phyloP scores from a whole-genome alignment of 2,888 invertebrate genomes.

The Helobdella robusta region DNA sequence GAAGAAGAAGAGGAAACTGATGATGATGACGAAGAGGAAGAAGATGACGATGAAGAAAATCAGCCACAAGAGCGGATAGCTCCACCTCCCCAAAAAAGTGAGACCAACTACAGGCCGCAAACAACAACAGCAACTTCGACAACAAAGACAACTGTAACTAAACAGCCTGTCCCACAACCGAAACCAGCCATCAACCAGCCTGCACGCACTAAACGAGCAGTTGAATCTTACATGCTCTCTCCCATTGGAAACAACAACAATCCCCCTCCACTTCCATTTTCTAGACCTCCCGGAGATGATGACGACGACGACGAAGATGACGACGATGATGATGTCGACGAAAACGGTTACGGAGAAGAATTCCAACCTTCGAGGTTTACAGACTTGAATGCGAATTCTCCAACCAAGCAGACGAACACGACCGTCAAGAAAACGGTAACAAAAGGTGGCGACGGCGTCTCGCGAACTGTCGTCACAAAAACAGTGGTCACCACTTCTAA shows the following conservation, averaged over 20 bases:
- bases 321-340: slow-evolving; percentile 6
- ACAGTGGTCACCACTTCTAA: slow-evolving; percentile 17
- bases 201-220: not conserved
- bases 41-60: slow-evolving; percentile 20
- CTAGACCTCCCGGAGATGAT: slow-evolving; percentile 16
- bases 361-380: slow-evolving; percentile 5
- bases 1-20: slow-evolving; percentile 15
- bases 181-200: not conserved
- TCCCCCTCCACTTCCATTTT: slow-evolving; percentile 6
- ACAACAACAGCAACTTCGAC: no score
- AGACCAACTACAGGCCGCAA: not conserved
- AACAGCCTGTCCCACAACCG: no score
- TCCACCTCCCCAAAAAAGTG: slow-evolving; percentile 5
- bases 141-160: no score
- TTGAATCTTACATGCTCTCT: slow-evolving; percentile 5
- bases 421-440: not conserved
- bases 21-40: slow-evolving; percentile 5
- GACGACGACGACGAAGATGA: slow-evolving; percentile 19
- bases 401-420: not conserved
- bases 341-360: slow-evolving; percentile 16
- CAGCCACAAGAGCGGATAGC: not conserved
- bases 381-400: not conserved
- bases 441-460: not conserved
- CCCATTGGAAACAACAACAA: not conserved
- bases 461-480: slow-evolving; percentile 19